Base-by-base conservation (phyloP, 2,797 vertebrate genomes). In the Hirundo rustica region DNA sequence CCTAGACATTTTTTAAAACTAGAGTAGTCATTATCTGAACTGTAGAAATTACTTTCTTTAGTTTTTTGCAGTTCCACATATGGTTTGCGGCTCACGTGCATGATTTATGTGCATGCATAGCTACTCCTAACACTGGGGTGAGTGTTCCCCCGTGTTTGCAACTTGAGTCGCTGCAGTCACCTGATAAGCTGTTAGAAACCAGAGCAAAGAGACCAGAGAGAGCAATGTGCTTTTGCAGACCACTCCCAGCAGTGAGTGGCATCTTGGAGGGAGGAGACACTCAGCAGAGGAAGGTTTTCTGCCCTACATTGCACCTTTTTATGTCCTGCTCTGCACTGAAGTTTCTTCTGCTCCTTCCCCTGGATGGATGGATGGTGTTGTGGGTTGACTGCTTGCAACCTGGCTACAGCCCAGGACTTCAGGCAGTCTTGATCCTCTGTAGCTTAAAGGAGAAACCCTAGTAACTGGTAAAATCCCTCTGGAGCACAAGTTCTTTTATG, bases 401-500 rank as follows among this genome's bases (percentile, higher is more conserved):
- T 89, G 84, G 76, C 90, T 53, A 13, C 32, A 73, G 10, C 68
- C 77, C 66, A 74, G 14, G 53, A 55, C 34, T 80, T 57, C 51
- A 45, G 36, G 54, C 62, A 54, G 42, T 50, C 92, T 75, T 65
- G 62, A 70, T 72, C 38, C 44, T 83, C 74, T 70, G 4, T n/a
- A 79, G 77, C 82, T 75, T 88, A 64, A 89, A 94, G 70, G 23
- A 95, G 55, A 85, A 96, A 91, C 55, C 48, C 30, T 38, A 64
- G 34, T 70, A 71, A 53, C 29, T 22, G 27, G 58, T 34, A 73
- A 93, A 93, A 93, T 32, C 64, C n/a, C 78, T 81, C 50, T 65
- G 51, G 25, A 80, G 25, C 38, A 25, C 55, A 62, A 44, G 64
- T 44, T 68, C 65, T 45, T 83, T 92, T 65, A 82, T 62, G 88